phyloP scores from a whole-genome alignment of 2,888 invertebrate species.

The Drosophila crucigera region DNA sequence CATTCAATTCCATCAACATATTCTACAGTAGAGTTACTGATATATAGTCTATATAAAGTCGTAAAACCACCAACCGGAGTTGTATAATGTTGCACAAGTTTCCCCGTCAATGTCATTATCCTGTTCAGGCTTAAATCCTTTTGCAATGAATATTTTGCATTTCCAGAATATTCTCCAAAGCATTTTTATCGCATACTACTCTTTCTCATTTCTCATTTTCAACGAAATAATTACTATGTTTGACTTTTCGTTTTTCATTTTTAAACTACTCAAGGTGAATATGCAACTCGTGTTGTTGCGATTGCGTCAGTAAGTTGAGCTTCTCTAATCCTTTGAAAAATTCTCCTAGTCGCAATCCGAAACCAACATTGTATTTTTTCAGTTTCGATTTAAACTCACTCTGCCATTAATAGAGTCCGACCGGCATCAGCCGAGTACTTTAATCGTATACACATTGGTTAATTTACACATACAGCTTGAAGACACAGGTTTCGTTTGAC shows the following conservation, averaged over 20 bases:
- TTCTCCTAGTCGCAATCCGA: slow-evolving; percentile 89
- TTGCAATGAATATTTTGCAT: slow-evolving; percentile 88
- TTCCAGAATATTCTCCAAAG: slow-evolving; percentile 88
- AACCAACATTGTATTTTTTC: slow-evolving; percentile 89
- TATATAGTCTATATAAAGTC: slow-evolving; percentile 80
- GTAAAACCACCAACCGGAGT: slow-evolving; percentile 90
- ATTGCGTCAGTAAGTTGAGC: slow-evolving; percentile 85
- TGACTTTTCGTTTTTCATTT: slow-evolving; percentile 86
- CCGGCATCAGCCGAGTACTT: slow-evolving; percentile 86
- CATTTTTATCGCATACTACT: slow-evolving; percentile 88
- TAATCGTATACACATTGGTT: neutral
- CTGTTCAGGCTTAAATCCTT: slow-evolving; percentile 88
- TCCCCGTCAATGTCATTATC: slow-evolving; percentile 87
- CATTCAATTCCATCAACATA: no score
- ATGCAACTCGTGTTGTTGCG: slow-evolving; percentile 86
- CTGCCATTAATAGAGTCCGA: slow-evolving; percentile 86
- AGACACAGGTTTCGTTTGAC: neutral
- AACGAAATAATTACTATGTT: slow-evolving; percentile 88
- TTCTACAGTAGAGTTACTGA: no score
- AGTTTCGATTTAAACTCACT: slow-evolving; percentile 88
- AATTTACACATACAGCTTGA: neutral
- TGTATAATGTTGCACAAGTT: slow-evolving; percentile 87
- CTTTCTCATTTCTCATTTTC: slow-evolving; percentile 86
- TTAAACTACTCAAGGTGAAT: slow-evolving; percentile 88
- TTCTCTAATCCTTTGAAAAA: slow-evolving; percentile 90